Percentiles rank a stretch among this genome's conserved stretches.
These are phyloP conservation scores for Diglossa brunneiventris DNA, from an alignment of 2,113 vertebrate genomes.

Conservation along the genomic window DNA sequence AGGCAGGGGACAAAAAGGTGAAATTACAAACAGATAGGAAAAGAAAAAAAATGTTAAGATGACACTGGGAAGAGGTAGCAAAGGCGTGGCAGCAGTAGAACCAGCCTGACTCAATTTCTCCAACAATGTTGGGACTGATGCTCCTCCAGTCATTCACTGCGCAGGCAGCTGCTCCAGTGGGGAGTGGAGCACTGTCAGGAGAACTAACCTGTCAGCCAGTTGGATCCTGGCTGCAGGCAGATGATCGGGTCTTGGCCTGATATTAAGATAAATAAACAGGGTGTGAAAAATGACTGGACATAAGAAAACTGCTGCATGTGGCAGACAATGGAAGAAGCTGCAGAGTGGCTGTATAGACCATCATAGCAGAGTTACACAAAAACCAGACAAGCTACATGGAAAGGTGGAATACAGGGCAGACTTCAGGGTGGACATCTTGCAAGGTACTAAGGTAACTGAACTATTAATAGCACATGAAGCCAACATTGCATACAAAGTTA, in stretches of 20 bases:
- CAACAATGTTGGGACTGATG: neutral
- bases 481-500: neutral
- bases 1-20: neutral
- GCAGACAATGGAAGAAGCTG: neutral
- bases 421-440: neutral
- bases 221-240: neutral
- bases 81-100: neutral
- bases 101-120: neutral
- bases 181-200: accelerated
- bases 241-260: neutral
- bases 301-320: neutral
- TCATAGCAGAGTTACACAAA: neutral
- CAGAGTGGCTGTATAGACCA: neutral
- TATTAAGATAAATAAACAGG: neutral
- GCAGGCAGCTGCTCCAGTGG: neutral
- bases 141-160: accelerated
- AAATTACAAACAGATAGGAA: neutral
- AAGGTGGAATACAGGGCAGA: neutral
- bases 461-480: accelerated
- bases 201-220: accelerated
- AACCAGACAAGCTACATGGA: neutral
- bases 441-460: accelerated
- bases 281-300: neutral
- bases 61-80: neutral
- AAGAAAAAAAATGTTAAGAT: neutral